Conservation (phyloP, 2,797 vertebrate species). For the Helostoma temminkii region DNA sequence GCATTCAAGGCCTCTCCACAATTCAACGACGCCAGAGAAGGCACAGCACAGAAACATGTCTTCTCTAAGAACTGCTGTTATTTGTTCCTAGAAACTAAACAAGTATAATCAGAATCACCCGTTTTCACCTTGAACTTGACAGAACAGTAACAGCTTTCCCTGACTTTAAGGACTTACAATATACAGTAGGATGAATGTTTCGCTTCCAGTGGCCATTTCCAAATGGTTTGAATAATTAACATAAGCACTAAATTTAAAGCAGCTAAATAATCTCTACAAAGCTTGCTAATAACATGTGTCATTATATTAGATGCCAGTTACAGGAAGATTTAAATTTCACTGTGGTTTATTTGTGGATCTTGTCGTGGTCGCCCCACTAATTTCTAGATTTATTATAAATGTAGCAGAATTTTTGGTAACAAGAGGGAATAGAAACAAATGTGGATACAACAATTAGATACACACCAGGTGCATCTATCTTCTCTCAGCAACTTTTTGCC, state of each 20-base stretch:
- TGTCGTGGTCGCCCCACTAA: neutral
- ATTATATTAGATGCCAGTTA: neutral
- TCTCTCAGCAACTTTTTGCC: too few species aligned
- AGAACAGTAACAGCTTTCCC: constrained; percentile 2
- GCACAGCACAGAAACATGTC: constrained; percentile 20
- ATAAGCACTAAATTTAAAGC: neutral
- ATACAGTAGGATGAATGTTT: neutral
- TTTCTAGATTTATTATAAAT: neutral
- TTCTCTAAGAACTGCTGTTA: constrained; percentile 25
- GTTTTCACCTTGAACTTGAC: constrained; percentile 44
- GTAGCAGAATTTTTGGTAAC: neutral
- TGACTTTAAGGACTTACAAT: constrained; percentile 5
- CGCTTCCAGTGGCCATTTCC: neutral
- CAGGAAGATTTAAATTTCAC: neutral
- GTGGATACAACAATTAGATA: too few species aligned
- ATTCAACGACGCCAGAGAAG: constrained; percentile 38
- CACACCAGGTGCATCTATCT: too few species aligned
- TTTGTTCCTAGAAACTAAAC: constrained; percentile 31
- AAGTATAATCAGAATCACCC: neutral
- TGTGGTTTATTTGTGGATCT: neutral
- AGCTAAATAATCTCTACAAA: neutral
- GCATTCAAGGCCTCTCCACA: constrained; percentile 57
- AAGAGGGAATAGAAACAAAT: neutral
- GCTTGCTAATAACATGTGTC: neutral
- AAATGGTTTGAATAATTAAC: neutral